Evolutionary conservation across 2,888 invertebrate genomes (phyloP).

Genomic region (Tupiocoris notatus): DNA sequence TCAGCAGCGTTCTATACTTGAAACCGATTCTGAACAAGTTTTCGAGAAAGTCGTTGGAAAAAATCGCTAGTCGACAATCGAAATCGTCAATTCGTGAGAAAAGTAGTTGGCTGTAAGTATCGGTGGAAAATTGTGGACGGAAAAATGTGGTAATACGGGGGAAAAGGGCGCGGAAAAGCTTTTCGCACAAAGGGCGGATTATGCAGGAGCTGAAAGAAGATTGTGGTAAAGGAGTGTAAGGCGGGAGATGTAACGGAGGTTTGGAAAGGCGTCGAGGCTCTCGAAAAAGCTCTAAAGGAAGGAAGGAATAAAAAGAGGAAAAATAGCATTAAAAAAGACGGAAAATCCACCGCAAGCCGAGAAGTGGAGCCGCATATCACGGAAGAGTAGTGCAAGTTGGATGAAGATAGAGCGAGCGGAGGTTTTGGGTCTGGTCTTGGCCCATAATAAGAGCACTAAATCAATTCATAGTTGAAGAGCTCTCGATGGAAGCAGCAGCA

Average conservation of each 20-base stretch:
- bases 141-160: background rate
- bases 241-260: background rate
- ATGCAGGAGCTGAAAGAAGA: background rate
- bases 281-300: background rate
- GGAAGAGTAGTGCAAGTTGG: background rate
- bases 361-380: background rate
- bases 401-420: background rate
- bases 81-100: no score
- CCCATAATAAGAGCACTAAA: constrained; percentile 42
- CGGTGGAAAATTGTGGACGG: no score
- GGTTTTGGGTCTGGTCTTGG: background rate
- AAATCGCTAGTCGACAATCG: no score
- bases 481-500: constrained; percentile 28
- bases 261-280: background rate
- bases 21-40: no score
- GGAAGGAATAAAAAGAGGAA: background rate
- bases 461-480: constrained; percentile 44
- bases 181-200: background rate
- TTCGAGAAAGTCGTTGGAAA: no score
- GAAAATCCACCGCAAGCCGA: background rate
- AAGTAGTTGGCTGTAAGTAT: no score
- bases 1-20: no score
- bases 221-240: background rate
- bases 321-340: background rate
- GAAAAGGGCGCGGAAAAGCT: background rate